A percentile compares a stretch with the other conserved stretches of the same genome.
Conservation (phyloP, 2,797 vertebrate genomes). For the Lacerta bilineata region DNA sequence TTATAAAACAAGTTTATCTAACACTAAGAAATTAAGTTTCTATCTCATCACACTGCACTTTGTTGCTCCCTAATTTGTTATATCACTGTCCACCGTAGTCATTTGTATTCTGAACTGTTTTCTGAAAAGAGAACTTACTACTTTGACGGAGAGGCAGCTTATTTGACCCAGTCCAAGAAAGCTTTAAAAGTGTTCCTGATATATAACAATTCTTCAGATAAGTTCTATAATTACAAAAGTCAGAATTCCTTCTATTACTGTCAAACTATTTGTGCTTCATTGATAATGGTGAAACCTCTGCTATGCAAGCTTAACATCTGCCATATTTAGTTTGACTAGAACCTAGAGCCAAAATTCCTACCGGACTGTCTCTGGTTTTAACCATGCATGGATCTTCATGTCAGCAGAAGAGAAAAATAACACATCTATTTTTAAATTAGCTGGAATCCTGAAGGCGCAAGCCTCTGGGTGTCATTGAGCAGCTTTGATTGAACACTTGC, state of each 20-base stretch:
- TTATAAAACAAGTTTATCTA: background rate
- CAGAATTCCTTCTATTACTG: constrained; percentile 25
- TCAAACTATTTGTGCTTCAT: constrained; percentile 13
- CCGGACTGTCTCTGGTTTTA: constrained; percentile 77
- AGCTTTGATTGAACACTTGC: constrained; percentile 60
- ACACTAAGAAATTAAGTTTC: background rate
- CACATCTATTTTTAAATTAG: constrained; percentile 91
- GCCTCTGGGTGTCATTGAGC: constrained; percentile 57
- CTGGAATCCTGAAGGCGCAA: constrained; percentile 81
- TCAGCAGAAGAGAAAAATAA: constrained; percentile 88
- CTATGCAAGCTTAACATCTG: constrained; percentile 38
- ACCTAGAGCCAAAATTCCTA: constrained; percentile 78
- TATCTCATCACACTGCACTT: background rate
- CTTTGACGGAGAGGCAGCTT: background rate
- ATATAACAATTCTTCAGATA: background rate
- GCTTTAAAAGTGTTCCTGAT: background rate
- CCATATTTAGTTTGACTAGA: constrained; percentile 74
- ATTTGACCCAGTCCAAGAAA: background rate
- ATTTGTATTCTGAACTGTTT: constrained; percentile 13
- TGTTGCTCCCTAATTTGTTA: background rate
- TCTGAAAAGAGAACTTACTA: background rate
- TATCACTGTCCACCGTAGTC: background rate
- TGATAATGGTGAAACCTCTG: constrained; percentile 33
- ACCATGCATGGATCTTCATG: constrained; percentile 84
- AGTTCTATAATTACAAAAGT: background rate